phyloP scores from a whole-genome alignment of 2,888 invertebrate genomes.

The Tenthredo scrophulariae region DNA sequence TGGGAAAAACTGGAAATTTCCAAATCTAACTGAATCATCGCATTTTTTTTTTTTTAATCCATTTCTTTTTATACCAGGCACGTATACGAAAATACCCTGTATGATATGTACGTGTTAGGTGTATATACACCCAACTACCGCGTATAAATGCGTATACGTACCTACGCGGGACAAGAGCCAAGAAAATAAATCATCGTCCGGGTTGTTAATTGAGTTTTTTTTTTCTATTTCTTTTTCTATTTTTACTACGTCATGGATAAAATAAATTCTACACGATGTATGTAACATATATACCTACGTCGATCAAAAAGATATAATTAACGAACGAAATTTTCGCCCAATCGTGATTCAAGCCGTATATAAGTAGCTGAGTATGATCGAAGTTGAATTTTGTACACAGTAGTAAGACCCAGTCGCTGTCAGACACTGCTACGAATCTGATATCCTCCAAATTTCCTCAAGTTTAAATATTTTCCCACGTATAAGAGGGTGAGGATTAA shows the following conservation, averaged over 20 bases:
- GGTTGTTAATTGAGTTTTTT: background rate
- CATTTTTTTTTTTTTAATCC: too few relatives aligned
- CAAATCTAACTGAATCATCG: too few relatives aligned
- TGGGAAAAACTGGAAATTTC: background rate
- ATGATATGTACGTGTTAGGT: background rate
- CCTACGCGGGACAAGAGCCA: slow-evolving; percentile 21
- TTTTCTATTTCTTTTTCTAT: too few relatives aligned
- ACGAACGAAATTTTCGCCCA: too few relatives aligned
- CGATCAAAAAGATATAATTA: too few relatives aligned
- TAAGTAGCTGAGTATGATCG: too few relatives aligned
- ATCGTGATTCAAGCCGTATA: too few relatives aligned
- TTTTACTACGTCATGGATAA: too few relatives aligned
- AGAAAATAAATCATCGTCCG: slow-evolving; percentile 31
- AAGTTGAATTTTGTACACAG: background rate
- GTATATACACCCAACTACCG: background rate
- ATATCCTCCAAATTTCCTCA: background rate
- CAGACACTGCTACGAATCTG: background rate
- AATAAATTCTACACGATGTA: too few relatives aligned
- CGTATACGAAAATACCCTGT: too few relatives aligned
- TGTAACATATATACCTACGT: too few relatives aligned
- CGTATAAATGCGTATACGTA: background rate
- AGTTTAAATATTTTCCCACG: background rate
- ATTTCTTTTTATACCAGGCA: background rate
- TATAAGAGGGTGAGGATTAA: too few relatives aligned
- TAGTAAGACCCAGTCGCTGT: background rate